phyloP scores from a whole-genome alignment of 2,888 invertebrate genomes.

The Chalcis sispes region DNA sequence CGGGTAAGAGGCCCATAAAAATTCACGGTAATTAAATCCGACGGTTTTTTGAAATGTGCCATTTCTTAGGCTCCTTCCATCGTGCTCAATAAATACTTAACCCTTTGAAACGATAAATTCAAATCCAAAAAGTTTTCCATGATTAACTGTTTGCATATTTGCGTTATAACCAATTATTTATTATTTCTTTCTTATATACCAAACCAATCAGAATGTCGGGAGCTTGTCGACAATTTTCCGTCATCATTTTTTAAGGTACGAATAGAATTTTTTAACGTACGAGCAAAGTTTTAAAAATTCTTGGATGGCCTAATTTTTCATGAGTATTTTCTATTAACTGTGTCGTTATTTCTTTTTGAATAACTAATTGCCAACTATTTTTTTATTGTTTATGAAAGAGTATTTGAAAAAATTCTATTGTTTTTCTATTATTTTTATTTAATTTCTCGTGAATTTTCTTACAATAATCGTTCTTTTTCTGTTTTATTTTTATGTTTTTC shows the following conservation, averaged over 20 bases:
- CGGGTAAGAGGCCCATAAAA: conserved; percentile 44
- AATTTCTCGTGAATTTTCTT: not conserved
- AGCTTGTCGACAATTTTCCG: too few species aligned
- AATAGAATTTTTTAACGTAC: not conserved
- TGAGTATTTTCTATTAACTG: not conserved
- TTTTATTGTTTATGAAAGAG: not conserved
- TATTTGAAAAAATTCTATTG: not conserved
- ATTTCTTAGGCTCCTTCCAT: not conserved
- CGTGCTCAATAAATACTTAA: not conserved
- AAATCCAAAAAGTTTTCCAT: not conserved
- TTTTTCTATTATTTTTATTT: not conserved
- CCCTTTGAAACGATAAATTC: not conserved
- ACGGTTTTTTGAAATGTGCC: not conserved
- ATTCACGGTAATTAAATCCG: conserved; percentile 20
- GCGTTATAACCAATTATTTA: too few species aligned
- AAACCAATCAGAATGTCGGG: too few species aligned
- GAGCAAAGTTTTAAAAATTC: not conserved
- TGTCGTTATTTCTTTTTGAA: not conserved
- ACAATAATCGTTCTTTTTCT: not conserved
- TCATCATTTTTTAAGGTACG: conserved; percentile 20
- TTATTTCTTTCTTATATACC: too few species aligned
- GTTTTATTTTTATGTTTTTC: not conserved
- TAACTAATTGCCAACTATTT: not conserved
- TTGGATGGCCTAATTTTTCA: not conserved
- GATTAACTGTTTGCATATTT: too few species aligned